These are phyloP conservation scores for Caenorhabditis macrosperma DNA, from an alignment of 2,888 invertebrate species.

Conservation along the genomic window DNA sequence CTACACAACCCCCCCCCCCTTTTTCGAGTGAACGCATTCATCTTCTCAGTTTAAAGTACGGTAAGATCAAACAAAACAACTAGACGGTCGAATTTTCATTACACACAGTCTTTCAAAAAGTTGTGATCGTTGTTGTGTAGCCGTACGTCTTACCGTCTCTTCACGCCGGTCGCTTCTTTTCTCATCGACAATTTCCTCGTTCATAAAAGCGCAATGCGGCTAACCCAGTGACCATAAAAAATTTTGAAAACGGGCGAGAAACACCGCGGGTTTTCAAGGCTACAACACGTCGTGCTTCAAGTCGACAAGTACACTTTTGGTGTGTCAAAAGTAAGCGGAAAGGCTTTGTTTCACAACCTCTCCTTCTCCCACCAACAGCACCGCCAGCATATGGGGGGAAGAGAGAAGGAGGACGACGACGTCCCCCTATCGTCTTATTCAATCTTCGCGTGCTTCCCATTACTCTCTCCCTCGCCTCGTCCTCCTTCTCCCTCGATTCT, in stretches of 20 bases:
- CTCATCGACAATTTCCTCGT: conserved; percentile 14
- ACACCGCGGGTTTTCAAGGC: conserved; percentile 25
- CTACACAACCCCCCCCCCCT: no score
- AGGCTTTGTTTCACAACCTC: conserved; percentile 58
- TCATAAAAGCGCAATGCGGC: conserved; percentile 27
- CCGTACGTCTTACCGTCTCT: neutral
- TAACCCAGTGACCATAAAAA: conserved; percentile 56
- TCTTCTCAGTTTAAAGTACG: no score
- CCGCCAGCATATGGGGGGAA: conserved; percentile 41
- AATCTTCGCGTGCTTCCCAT: conserved; percentile 55
- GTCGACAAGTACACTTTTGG: conserved; percentile 40
- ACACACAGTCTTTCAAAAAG: conserved; percentile 21
- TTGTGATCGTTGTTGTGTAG: conserved; percentile 28
- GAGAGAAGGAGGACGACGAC: conserved; percentile 28
- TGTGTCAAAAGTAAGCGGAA: conserved; percentile 55
- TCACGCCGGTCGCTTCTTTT: conserved; percentile 10
- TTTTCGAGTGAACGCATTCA: conserved; percentile 10
- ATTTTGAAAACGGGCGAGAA: conserved; percentile 17
- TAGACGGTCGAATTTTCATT: conserved; percentile 15
- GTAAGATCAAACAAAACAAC: conserved; percentile 3
- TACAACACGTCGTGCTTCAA: conserved; percentile 25
- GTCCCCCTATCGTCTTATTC: conserved; percentile 56
- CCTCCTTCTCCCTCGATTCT: conserved; percentile 5
- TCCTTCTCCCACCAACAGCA: conserved; percentile 27
- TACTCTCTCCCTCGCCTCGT: conserved; percentile 51